A percentile compares a stretch with the other conserved stretches of the same genome.
Conservation (phyloP, 2,797 vertebrate genomes). For the Podarcis siculus region DNA sequence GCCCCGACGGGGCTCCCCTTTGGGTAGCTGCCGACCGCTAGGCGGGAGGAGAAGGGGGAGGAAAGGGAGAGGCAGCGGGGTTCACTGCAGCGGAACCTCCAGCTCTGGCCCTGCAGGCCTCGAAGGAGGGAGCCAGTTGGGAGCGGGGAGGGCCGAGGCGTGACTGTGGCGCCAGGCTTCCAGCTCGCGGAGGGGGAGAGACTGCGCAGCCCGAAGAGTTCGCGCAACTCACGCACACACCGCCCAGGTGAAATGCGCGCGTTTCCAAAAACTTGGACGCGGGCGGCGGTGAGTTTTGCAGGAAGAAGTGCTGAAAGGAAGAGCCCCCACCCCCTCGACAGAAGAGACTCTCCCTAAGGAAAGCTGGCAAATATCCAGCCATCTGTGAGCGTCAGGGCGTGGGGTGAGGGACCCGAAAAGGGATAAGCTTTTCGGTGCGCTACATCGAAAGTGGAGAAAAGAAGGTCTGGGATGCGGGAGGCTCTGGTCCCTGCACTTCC, state of each 20-base stretch:
- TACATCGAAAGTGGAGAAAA: too few species aligned
- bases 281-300: not conserved
- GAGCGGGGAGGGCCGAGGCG: not conserved
- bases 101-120: too few species aligned
- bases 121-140: not conserved
- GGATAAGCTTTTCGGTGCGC: too few species aligned
- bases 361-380: too few species aligned
- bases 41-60: not conserved
- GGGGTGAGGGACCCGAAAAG: too few species aligned
- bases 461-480: too few species aligned
- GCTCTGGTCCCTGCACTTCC: too few species aligned
- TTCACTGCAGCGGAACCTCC: not conserved
- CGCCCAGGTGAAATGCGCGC: not conserved
- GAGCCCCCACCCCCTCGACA: too few species aligned
- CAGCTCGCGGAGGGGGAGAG: not conserved
- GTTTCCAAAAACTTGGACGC: not conserved
- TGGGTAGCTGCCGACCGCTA: not conserved
- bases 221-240: not conserved
- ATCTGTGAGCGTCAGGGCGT: too few species aligned
- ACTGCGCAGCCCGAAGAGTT: not conserved
- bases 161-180: not conserved
- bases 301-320: not conserved
- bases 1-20: not conserved
- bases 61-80: not conserved
- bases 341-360: too few species aligned